A percentile compares a stretch with the other conserved stretches of the same genome.
Conservation (phyloP, 30 jellyfish, hydroid and myxozoan genomes). For the Aurelia aurita complex sp. Pacific region DNA sequence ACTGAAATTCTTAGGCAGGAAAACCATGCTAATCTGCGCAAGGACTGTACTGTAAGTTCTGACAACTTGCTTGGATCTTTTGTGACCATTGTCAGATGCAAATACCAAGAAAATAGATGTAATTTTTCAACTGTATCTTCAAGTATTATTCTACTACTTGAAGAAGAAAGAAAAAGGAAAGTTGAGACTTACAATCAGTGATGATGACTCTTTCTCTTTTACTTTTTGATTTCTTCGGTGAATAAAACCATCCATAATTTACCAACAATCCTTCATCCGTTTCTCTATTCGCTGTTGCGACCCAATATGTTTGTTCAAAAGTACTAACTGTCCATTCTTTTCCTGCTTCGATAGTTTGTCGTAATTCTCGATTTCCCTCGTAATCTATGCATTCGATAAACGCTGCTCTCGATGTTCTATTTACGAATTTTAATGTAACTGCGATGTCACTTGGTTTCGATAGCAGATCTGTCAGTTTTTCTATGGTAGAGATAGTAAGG, state of each 20-base stretch:
- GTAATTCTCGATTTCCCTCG: conserved; percentile 73
- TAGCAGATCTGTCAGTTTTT: conserved; percentile 80
- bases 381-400: conserved; percentile 63
- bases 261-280: conserved; percentile 91
- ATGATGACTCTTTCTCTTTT: conserved; percentile 81
- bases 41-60: too few relatives aligned
- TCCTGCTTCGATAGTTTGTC: conserved; percentile 76
- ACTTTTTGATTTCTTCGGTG: conserved; percentile 84
- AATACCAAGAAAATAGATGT: too few relatives aligned
- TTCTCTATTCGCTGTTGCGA: conserved; percentile 82
- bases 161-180: too few relatives aligned
- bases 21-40: too few relatives aligned
- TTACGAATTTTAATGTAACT: conserved; percentile 81
- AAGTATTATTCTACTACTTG: too few relatives aligned
- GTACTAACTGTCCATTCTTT: conserved; percentile 85
- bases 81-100: too few relatives aligned
- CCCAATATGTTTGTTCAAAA: conserved; percentile 86
- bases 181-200: conserved; percentile 81
- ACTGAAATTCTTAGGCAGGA: too few relatives aligned
- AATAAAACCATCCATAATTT: conserved; percentile 94
- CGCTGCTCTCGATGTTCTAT: conserved; percentile 85
- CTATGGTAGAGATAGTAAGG: conserved; percentile 16
- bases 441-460: conserved; percentile 66
- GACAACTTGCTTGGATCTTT: too few relatives aligned
- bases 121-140: too few relatives aligned